These are phyloP conservation scores for Propsilocerus akamusi DNA, from an alignment of 1,140 invertebrate genomes.

Conservation along the genomic window DNA sequence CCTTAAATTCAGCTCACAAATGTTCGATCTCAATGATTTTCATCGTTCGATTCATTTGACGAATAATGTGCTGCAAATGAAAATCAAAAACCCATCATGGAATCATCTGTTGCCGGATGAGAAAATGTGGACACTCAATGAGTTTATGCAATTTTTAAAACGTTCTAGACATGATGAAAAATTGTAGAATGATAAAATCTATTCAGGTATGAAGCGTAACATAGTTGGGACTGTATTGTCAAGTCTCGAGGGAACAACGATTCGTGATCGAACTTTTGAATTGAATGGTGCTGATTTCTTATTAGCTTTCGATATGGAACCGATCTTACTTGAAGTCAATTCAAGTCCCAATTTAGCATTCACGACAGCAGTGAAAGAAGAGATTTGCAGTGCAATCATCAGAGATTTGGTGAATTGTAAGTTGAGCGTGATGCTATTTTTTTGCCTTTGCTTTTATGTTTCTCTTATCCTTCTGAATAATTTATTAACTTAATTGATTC, in stretches of 20 bases:
- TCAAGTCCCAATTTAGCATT: slow-evolving; percentile 69
- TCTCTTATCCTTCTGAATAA: too few relatives aligned
- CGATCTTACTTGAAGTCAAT: slow-evolving; percentile 89
- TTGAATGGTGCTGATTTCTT: slow-evolving; percentile 88
- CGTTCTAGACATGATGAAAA: slow-evolving; percentile 22
- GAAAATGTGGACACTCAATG: slow-evolving; percentile 74
- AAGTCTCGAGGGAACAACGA: slow-evolving; percentile 55
- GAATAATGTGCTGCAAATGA: slow-evolving; percentile 78
- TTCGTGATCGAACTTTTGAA: slow-evolving; percentile 66
- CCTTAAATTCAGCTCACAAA: slow-evolving; percentile 74
- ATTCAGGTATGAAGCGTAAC: slow-evolving; percentile 69
- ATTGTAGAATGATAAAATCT: slow-evolving; percentile 48
- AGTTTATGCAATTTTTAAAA: slow-evolving; percentile 48
- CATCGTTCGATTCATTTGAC: slow-evolving; percentile 82
- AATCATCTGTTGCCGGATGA: slow-evolving; percentile 48
- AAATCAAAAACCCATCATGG: slow-evolving; percentile 47
- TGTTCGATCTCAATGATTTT: slow-evolving; percentile 62
- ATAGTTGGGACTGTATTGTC: slow-evolving; percentile 61
- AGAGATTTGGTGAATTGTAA: slow-evolving; percentile 80
- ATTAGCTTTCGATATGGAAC: slow-evolving; percentile 65
- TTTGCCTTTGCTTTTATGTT: too few relatives aligned
- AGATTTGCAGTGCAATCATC: slow-evolving; percentile 60
- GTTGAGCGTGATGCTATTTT: too few relatives aligned
- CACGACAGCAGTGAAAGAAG: slow-evolving; percentile 66
- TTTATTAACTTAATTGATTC: too few relatives aligned